Evolutionary conservation across 2,888 invertebrate genomes (phyloP).

Genomic region (Schrankia costaestrigalis): DNA sequence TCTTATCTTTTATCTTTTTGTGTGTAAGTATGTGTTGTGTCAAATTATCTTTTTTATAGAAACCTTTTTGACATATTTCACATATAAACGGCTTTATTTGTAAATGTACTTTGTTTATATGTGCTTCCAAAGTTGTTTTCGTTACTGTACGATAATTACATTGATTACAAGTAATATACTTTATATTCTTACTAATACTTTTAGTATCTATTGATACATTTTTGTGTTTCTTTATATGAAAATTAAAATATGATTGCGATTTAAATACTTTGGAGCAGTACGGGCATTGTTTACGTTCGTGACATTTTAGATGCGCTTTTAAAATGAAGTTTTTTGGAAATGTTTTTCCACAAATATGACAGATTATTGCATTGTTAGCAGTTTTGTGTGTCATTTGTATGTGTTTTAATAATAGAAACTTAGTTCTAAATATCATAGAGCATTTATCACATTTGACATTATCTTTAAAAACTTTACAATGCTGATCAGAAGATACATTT

Average conservation of each 20-base stretch:
- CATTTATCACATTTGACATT: conserved; percentile 6
- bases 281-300: conserved; percentile 40
- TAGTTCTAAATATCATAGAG: conserved; percentile 26
- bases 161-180: conserved; percentile 37
- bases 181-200: conserved; percentile 25
- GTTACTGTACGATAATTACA: conserved; percentile 46
- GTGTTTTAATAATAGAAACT: conserved; percentile 24
- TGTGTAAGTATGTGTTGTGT: conserved; percentile 47
- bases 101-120: conserved; percentile 53
- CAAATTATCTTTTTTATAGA: conserved; percentile 53
- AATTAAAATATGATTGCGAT: conserved; percentile 40
- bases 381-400: conserved; percentile 19
- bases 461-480: conserved; percentile 10
- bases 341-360: conserved; percentile 42
- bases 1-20: conserved; percentile 36
- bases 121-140: conserved; percentile 48
- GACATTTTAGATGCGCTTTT: conserved; percentile 38
- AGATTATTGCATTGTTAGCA: conserved; percentile 30
- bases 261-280: conserved; percentile 46
- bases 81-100: conserved; percentile 45
- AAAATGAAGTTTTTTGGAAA: conserved; percentile 29
- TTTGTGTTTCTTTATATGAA: conserved; percentile 39
- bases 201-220: conserved; percentile 22
- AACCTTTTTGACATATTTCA: conserved; percentile 48
- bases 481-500: conserved; percentile 12